Base-by-base conservation (phyloP, 1,140 invertebrate genomes). In the Sminthurides bifidus region DNA sequence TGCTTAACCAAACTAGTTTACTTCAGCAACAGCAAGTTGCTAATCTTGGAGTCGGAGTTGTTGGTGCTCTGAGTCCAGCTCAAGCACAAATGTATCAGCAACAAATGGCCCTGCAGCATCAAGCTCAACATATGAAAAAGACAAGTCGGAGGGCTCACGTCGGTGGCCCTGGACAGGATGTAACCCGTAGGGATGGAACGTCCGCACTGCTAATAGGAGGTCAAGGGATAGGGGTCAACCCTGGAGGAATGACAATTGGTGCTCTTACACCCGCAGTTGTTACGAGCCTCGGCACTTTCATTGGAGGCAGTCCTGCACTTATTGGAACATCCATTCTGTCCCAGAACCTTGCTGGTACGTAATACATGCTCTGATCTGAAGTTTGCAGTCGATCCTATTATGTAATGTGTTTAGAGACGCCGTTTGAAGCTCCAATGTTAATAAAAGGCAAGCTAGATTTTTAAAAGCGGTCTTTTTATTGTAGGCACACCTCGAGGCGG, bases 51-150 rank as follows among this genome's bases (percentile, higher is more conserved):
- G 52, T 62, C 17, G 59, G 58, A 19, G 58, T 62, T 23, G 33
- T 53, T 1, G 54, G 59, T n/a, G 58, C 51, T 23, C 19, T 67
- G 53, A 55, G 57, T 33, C 71, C 71, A 30, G 70, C 73, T 35
- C 71, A 74, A 56, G 70, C 71, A 44, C 69, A 70, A 55, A 71
- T 71, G 70, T 71, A 73, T 61, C 71, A 73, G 57, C 69, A 72
- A 54, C 70, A 73, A 58, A 73, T 72, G 70, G 71, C 73, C 51
- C 60, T 73, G n/a, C 71, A 72, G 51, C 72, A 73, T 49, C 70
- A 72, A 59, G 66, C 67, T 46, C 70, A 72, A 57, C 71, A 73
- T 55, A 59, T 73, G 27, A 73, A 72, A 59, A 74, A 75, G 63
- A 70, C 71, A 46, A 66, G 68, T 48, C 67, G 71, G 49, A 63